Evolutionary conservation across 2,113 vertebrate species (phyloP).

Genomic region (Chloropsis cyanopogon): DNA sequence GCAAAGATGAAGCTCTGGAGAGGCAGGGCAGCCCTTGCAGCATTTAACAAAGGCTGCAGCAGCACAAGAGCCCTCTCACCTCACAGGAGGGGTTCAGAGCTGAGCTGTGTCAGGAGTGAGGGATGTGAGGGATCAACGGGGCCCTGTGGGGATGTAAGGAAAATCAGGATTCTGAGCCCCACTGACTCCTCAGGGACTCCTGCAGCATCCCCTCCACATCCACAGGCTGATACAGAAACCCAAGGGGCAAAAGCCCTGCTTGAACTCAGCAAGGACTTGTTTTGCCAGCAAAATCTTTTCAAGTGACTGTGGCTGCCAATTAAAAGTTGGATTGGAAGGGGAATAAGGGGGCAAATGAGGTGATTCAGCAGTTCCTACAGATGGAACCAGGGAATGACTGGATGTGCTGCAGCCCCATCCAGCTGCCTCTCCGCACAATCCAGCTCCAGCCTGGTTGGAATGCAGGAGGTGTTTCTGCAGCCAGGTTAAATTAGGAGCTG

Average conservation of each 20-base stretch:
- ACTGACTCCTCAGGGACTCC: not conserved
- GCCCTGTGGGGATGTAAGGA: rapidly evolving
- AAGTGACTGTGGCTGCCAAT: not conserved
- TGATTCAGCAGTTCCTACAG: not conserved
- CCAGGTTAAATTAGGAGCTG: slow-evolving; percentile 58
- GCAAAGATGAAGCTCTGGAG: not conserved
- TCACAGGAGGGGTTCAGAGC: not conserved
- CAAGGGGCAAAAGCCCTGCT: not conserved
- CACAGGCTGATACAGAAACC: slow-evolving; percentile 25
- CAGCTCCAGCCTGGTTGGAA: slow-evolving; percentile 62
- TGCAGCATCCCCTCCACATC: slow-evolving; percentile 9
- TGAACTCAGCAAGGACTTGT: not conserved
- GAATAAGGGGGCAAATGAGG: not conserved
- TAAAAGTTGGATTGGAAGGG: not conserved
- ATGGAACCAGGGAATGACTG: slow-evolving; percentile 14
- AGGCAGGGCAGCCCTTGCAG: not conserved
- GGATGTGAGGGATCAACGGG: not conserved
- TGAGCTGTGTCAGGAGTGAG: not conserved
- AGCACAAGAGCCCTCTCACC: not conserved
- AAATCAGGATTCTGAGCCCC: not conserved
- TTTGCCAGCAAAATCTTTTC: not conserved
- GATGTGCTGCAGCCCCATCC: slow-evolving; percentile 18
- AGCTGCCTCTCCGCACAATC: slow-evolving; percentile 48
- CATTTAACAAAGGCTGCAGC: not conserved
- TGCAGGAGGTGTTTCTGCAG: slow-evolving; percentile 54